Evolutionary conservation across 1,140 invertebrate species (phyloP).

Genomic region (Steinernema khuongi): DNA sequence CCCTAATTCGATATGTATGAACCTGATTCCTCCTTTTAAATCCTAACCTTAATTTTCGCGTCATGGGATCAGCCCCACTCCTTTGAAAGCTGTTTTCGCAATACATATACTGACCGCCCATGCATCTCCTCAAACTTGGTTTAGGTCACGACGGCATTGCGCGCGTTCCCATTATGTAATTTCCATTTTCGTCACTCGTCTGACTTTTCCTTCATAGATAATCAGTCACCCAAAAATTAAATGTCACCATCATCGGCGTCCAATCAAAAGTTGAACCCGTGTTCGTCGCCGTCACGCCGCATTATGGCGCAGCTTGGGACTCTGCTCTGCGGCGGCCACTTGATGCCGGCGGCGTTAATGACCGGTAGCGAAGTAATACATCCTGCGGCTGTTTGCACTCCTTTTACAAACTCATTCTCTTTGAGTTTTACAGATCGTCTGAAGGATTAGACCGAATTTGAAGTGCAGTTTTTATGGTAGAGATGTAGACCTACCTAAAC

Average conservation of each 20-base stretch:
- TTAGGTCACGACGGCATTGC: not conserved
- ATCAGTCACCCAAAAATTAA: constrained; percentile 17
- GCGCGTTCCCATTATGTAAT: not conserved
- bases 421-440: not conserved
- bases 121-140: too few species aligned
- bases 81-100: too few species aligned
- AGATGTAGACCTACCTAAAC: too few species aligned
- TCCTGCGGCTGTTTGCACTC: not conserved
- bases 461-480: too few species aligned
- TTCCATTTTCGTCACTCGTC: constrained; percentile 1
- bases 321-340: not conserved
- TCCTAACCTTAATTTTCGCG: too few species aligned
- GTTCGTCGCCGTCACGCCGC: constrained; percentile 1
- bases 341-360: not conserved
- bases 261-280: constrained; percentile 6
- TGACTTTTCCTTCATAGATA: constrained; percentile 15
- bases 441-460: too few species aligned
- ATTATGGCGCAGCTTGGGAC: not conserved
- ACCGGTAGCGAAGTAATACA: not conserved
- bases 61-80: too few species aligned
- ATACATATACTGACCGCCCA: too few species aligned
- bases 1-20: too few species aligned
- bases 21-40: too few species aligned
- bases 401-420: not conserved
- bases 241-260: constrained; percentile 15